Evolutionary conservation across 2,797 vertebrate genomes (phyloP), one percentile per base, ranked within the genome.

Genomic region (Tapera naevia): DNA sequence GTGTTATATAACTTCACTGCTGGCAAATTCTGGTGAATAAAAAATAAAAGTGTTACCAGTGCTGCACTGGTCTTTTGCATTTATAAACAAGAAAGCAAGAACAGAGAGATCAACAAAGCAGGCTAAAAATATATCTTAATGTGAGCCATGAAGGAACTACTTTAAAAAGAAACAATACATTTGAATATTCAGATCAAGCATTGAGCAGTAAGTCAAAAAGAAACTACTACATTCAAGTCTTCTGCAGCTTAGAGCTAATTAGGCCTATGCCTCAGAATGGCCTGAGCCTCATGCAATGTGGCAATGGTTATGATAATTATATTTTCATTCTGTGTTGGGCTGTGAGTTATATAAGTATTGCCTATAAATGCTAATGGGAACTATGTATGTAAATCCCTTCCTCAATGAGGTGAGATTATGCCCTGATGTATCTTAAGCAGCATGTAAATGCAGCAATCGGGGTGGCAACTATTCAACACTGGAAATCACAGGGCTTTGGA

Each of bases 231-330:
- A 75, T 71, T 97, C 96, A 97, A 96, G 97, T 97, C 96, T 97
- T 98, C 94, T 95, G 89, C 93, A 97, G 93, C 96, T 96, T 97
- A 97, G 88, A 96, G 95, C 95, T 98, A 97, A 98, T 98, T 98
- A 98, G 96, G 97, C 88, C 94, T 97, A 71, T 91, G 94, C 94
- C 95, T 97, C 92, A 23, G 80, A 97, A 97, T 65, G 88, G 96
- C 83, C 75, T 10, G 83, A 95, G 92, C 93, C 91, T 95, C 65
- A 64, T 91, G 96, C 90, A 79, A 95, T 80, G 86, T 57, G 25
- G 96, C 97, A 95, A 97, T 97, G 96, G 96, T 98, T 97, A 96
- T 96, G 97, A 96, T 97, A 97, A 97, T 97, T 97, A 76, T 95
- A 96, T 97, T 95, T 97, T 97, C 95, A 86, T 67, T 43, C 86